Percentiles rank a stretch among this genome's conserved stretches.
Conservation (phyloP, 1,140 invertebrate species). For the Camponotus pennsylvanicus region DNA sequence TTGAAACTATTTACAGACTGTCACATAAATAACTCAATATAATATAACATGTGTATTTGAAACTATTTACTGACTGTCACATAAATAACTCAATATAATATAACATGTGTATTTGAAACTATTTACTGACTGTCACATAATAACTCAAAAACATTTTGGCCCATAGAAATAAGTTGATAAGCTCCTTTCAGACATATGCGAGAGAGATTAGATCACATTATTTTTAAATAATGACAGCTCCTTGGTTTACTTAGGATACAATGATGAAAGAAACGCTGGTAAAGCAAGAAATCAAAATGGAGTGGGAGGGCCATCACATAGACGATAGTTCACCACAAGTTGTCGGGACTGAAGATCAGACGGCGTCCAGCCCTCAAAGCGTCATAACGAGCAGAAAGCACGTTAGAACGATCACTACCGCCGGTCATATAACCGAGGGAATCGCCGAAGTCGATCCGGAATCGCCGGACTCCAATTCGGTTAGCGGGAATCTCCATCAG, state of each 20-base stretch:
- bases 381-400: slow-evolving; percentile 87
- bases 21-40: not conserved
- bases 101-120: no score
- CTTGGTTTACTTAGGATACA: slow-evolving; percentile 73
- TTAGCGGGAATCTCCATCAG: slow-evolving; percentile 73
- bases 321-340: slow-evolving; percentile 77
- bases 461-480: slow-evolving; percentile 78
- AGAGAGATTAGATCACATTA: not conserved
- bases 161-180: no score
- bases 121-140: no score
- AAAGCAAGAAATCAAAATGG: slow-evolving; percentile 84
- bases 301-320: slow-evolving; percentile 81
- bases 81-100: no score
- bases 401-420: slow-evolving; percentile 88
- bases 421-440: slow-evolving; percentile 87
- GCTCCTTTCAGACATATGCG: not conserved
- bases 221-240: not conserved
- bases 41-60: no score
- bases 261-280: slow-evolving; percentile 84
- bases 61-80: no score
- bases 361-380: slow-evolving; percentile 71
- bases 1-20: no score
- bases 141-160: no score
- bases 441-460: slow-evolving; percentile 80
- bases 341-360: slow-evolving; percentile 60